A percentile compares a stretch with the other conserved stretches of the same genome.
These are phyloP conservation scores for Xestia rhomboidea DNA, from an alignment of 2,888 invertebrate genomes.

Conservation along the genomic window DNA sequence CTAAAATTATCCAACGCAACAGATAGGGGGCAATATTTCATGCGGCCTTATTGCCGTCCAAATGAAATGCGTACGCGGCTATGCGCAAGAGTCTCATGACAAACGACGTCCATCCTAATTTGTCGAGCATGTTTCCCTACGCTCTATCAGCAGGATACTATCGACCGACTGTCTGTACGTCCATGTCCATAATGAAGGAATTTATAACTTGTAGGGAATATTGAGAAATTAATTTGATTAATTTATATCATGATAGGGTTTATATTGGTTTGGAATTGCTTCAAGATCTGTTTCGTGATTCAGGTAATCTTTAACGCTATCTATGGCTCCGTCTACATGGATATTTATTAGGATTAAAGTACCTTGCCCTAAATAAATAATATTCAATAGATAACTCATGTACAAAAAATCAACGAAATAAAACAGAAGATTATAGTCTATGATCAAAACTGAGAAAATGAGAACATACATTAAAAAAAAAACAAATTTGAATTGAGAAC, in stretches of 20 bases:
- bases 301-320: constrained; percentile 25
- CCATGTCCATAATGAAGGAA: constrained; percentile 71
- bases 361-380: not conserved
- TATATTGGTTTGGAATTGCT: constrained; percentile 15
- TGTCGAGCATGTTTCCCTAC: constrained; percentile 80
- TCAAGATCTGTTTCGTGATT: constrained; percentile 38
- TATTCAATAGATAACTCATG: not conserved
- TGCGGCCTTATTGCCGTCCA: constrained; percentile 73
- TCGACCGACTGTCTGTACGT: constrained; percentile 51
- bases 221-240: constrained; percentile 53
- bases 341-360: not conserved
- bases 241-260: constrained; percentile 37
- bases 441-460: not conserved
- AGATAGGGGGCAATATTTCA: constrained; percentile 75
- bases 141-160: constrained; percentile 82
- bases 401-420: not conserved
- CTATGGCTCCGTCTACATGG: not conserved
- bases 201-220: constrained; percentile 70
- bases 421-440: not conserved
- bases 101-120: constrained; percentile 85
- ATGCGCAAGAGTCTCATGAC: constrained; percentile 73
- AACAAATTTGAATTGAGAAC: not conserved
- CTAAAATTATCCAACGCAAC: constrained; percentile 54
- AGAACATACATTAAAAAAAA: not conserved
- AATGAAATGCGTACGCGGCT: constrained; percentile 75